Base-by-base conservation (phyloP, 2,797 vertebrate species). In the Babyrousa celebensis region DNA sequence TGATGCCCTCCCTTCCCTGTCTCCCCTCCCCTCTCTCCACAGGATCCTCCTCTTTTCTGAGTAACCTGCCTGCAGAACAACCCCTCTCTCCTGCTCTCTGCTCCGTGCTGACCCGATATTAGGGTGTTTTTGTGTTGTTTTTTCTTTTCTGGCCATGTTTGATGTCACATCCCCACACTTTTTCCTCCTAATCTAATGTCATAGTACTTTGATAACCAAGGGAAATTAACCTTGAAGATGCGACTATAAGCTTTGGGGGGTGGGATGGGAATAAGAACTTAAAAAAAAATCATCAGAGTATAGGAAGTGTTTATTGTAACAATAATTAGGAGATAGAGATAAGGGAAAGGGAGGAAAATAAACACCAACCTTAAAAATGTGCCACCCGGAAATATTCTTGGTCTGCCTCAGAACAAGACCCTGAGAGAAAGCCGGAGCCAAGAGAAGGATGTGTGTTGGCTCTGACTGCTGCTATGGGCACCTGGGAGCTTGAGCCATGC, bases 141-240 rank as follows among this genome's bases (percentile, higher is more conserved):
- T 16, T n/a, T 36, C 36, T 52, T 82, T 43, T 18, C 18, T 56
- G n/a, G 40, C 18, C 3, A 18, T 40, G 36, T 58, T 84, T 79
- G 14, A 25, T 32, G 17, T 67, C 48, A 67, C 52, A 21, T 40
- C 40, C 54, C 56, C 27, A 65, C 12, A 6, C n/a, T 36, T 36
- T n/a, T 36, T 32, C n/a, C 23, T 16, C 16, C 43, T 17, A n/a
- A 27, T 58, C 7, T 80, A 63, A 21, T 70, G 74, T 72, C 70
- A 56, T 74, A 56, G 36, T 67, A 32, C 40, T 85, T 85, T 87
- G 6, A 43, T 74, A 79, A 88, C 36, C 62, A 88, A 91, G 78
- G 67, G 72, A 86, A 83, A n/a, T 80, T 36, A 67, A 21, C 65
- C 71, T 79, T 89, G 72, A 82, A 89, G 79, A 58, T 63, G 32